Conservation (phyloP, 2,888 invertebrate species). For the Callimorpha dominula region DNA sequence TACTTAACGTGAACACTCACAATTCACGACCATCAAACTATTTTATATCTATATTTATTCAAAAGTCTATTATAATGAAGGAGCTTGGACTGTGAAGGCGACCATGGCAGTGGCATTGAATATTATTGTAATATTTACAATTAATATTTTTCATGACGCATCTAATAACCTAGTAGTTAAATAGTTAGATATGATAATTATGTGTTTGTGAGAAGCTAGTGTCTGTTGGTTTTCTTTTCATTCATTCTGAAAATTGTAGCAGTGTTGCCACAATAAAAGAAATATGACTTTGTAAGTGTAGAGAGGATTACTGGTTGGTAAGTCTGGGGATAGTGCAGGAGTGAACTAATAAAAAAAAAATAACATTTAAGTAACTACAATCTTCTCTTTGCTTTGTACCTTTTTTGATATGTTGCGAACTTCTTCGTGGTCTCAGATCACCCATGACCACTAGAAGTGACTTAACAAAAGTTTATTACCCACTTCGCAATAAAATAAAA, state of each 20-base stretch:
- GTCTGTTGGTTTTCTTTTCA: not conserved
- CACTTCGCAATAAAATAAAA: not conserved
- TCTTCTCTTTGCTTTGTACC: no score
- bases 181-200: not conserved
- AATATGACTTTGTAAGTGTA: no score
- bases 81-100: conserved; percentile 56
- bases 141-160: not conserved
- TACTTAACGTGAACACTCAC: conserved; percentile 60
- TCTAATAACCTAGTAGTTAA: not conserved
- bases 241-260: no score
- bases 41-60: conserved; percentile 42
- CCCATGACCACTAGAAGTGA: no score
- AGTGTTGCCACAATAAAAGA: no score
- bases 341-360: no score
- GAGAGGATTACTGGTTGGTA: not conserved
- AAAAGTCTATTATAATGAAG: conserved; percentile 51
- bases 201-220: not conserved
- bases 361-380: no score
- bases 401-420: no score
- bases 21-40: conserved; percentile 67
- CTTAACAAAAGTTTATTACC: not conserved
- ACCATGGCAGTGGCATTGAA: conserved; percentile 46
- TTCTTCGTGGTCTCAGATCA: no score
- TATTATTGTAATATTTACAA: not conserved
- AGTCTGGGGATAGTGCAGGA: no score